phyloP scores from a whole-genome alignment of 2,888 invertebrate genomes.

The Itoplectis maculator region DNA sequence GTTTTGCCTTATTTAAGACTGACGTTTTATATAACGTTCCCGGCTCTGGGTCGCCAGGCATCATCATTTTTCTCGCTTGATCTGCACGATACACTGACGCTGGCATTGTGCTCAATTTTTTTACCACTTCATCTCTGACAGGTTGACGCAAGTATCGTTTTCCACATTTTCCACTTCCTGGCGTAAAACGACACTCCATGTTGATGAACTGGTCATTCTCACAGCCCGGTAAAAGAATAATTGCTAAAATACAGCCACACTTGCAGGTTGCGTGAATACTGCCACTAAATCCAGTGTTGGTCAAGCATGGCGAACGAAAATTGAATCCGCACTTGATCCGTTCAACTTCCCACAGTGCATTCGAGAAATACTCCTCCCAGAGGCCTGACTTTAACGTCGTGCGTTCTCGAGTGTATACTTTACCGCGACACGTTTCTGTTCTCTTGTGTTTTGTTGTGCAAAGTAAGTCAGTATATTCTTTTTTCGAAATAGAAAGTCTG shows the following conservation, averaged over 20 bases:
- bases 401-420: constrained; percentile 1
- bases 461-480: constrained; percentile 10
- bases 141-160: constrained; percentile 31
- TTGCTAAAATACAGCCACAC: constrained; percentile 9
- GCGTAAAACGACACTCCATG: constrained; percentile 13
- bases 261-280: constrained; percentile 6
- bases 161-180: constrained; percentile 9
- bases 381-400: constrained; percentile 9
- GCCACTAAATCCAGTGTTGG: not conserved
- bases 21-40: constrained; percentile 21
- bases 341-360: constrained; percentile 13
- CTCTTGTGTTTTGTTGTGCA: not conserved
- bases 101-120: not conserved
- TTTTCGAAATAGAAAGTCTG: constrained; percentile 10
- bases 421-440: not conserved
- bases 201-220: not conserved
- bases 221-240: constrained; percentile 1
- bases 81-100: constrained; percentile 6
- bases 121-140: constrained; percentile 8
- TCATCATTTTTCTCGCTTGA: constrained; percentile 14
- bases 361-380: constrained; percentile 9
- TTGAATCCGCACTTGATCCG: constrained; percentile 27
- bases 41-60: constrained; percentile 17
- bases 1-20: constrained; percentile 15
- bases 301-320: constrained; percentile 8